Evolutionary conservation across 2,888 invertebrate species (phyloP).

Genomic region (Augochlorella aurata): DNA sequence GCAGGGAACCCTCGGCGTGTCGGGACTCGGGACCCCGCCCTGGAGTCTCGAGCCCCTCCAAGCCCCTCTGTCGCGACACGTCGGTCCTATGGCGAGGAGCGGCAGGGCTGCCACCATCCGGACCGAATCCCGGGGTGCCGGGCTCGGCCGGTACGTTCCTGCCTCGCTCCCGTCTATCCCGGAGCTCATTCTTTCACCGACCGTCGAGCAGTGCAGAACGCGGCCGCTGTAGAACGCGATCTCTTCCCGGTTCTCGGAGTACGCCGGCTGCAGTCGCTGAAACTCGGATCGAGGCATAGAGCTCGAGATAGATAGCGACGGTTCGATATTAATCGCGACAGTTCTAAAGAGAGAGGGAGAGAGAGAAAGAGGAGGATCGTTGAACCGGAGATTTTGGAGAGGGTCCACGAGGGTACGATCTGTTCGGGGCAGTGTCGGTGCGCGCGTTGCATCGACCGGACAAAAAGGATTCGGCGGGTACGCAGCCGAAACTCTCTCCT

Average conservation of each 20-base stretch:
- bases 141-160: conserved; percentile 62
- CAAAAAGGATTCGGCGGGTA: neutral
- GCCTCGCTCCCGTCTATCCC: conserved; percentile 62
- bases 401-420: no score
- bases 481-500: conserved; percentile 4
- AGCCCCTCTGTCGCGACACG: conserved; percentile 28
- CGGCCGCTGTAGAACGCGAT: neutral
- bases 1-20: neutral
- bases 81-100: conserved; percentile 31
- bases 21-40: conserved; percentile 67
- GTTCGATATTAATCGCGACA: no score
- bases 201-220: conserved; percentile 70
- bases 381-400: no score
- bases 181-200: conserved; percentile 75
- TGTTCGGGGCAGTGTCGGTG: conserved; percentile 1
- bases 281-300: no score
- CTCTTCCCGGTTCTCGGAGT: no score
- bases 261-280: no score
- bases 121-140: conserved; percentile 61
- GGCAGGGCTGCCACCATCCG: conserved; percentile 68
- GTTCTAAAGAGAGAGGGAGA: no score
- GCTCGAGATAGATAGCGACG: no score
- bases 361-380: no score
- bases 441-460: conserved; percentile 21
- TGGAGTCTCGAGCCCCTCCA: conserved; percentile 43